Base-by-base conservation (phyloP, 2,888 invertebrate genomes). In the Andricus curvator region DNA sequence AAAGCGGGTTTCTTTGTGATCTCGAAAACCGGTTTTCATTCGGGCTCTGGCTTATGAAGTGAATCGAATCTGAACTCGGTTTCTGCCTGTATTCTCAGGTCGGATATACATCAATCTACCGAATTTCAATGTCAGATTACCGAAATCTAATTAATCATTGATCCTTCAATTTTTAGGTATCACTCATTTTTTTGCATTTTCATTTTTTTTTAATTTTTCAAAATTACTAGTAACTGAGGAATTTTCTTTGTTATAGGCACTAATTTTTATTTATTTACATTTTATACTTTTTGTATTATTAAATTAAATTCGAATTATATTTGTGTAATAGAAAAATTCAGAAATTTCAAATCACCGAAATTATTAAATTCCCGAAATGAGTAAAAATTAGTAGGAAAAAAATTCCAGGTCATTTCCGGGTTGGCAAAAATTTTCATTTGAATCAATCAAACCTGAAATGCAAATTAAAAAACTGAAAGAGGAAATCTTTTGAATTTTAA, bases 21-120 rank as follows among this genome's bases (percentile, higher is more conserved):
- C 85, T 84, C 83, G 82, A 86, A 86, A 91, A 90, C 90, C 90
- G 90, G 90, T 90, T 91, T 88, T 84, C 88, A 89, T 90, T 90
- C 89, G 89, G 86, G 85, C 84, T 84, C 83, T 84, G 84, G 85
- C 88, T 88, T 87, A 88, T 88, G 88, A 89, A 89, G 88, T 88
- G 89, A 90, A 88, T 88, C 87, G 87, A 88, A 87, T 88, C 89
- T 88, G 88, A 90, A 90, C 88, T 87, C 85, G 74, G 74, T 74
- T 74, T 74, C 74, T 37, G 51, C 33, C 74, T 74, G 29, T 70
- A 56, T 74, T 56, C 56, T 56, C 74, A 51, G 20, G 29, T 33
- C 33, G 51, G 56, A 56, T 56, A 74, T 51, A 74, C 74, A 74
- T 74, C 74, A 56, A 74, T 74, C 51, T 37, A 62, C 56, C 74